These are phyloP conservation scores for Peromyscus melanophrys DNA, from an alignment of 2,797 vertebrate genomes.

Conservation along the genomic window DNA sequence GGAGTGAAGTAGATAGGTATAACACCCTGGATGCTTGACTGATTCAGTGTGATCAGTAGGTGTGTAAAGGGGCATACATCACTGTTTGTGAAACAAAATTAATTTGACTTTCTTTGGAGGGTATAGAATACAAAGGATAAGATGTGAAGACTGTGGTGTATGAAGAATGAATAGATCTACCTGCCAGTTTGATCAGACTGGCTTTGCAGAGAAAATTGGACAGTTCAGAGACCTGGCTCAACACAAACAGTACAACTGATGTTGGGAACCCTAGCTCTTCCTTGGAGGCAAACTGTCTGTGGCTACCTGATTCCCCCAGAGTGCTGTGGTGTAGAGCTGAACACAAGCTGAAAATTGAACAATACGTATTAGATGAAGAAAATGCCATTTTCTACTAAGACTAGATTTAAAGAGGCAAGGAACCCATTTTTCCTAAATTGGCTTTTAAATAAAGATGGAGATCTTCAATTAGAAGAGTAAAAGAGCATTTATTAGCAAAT, in stretches of 20 bases:
- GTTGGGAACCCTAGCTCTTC: neutral
- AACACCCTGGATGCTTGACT: neutral
- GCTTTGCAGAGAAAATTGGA: neutral
- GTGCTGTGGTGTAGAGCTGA: neutral
- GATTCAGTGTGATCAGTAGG: neutral
- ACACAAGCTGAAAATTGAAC: neutral
- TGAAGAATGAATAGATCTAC: neutral
- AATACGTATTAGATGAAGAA: constrained; percentile 53
- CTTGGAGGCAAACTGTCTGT: neutral
- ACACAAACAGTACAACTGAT: neutral
- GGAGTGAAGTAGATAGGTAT: neutral
- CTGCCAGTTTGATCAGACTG: neutral
- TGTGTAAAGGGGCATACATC: neutral
- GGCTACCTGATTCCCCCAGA: neutral
- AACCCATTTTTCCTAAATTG: constrained; percentile 65
- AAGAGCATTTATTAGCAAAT: constrained; percentile 75
- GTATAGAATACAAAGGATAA: neutral
- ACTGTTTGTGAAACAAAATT: neutral
- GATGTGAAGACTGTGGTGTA: neutral
- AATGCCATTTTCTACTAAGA: constrained; percentile 53
- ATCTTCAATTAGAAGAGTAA: constrained; percentile 67
- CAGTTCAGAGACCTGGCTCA: neutral
- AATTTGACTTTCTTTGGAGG: neutral
- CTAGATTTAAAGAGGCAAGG: constrained; percentile 41
- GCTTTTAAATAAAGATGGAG: constrained; percentile 76